Conservation (phyloP, 2,113 vertebrate species). For the Bubo bubo region DNA sequence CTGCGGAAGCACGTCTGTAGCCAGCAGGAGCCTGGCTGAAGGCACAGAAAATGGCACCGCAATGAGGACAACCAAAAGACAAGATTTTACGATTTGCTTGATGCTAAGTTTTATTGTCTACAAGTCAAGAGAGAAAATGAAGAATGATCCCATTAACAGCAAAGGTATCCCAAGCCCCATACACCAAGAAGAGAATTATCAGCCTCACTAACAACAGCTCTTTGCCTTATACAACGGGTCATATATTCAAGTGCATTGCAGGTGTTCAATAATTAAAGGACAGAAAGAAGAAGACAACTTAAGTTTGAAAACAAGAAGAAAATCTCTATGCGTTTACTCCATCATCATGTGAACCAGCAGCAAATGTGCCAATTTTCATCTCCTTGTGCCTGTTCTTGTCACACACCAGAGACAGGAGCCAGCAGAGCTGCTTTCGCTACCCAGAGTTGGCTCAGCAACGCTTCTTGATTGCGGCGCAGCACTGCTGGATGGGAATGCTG, state of each 20-base stretch:
- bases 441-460: neutral
- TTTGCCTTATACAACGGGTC: neutral
- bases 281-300: neutral
- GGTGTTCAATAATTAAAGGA: neutral
- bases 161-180: neutral
- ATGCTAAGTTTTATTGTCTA: slow-evolving; percentile 53
- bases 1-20: fast-evolving
- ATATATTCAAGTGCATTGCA: neutral
- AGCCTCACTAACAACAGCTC: neutral
- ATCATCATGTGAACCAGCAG: neutral
- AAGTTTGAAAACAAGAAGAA: neutral
- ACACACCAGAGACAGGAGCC: fast-evolving
- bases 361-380: neutral
- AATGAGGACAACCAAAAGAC: neutral
- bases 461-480: slow-evolving; percentile 27
- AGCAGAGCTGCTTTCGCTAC: neutral
- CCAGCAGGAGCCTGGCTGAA: neutral
- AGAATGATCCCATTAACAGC: neutral
- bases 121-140: neutral
- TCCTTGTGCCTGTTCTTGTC: neutral
- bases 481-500: slow-evolving; percentile 54
- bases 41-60: fast-evolving
- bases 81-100: neutral
- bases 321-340: fast-evolving
- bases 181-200: neutral